phyloP scores from a whole-genome alignment of 2,797 vertebrate genomes.

The Ceryle rudis region DNA sequence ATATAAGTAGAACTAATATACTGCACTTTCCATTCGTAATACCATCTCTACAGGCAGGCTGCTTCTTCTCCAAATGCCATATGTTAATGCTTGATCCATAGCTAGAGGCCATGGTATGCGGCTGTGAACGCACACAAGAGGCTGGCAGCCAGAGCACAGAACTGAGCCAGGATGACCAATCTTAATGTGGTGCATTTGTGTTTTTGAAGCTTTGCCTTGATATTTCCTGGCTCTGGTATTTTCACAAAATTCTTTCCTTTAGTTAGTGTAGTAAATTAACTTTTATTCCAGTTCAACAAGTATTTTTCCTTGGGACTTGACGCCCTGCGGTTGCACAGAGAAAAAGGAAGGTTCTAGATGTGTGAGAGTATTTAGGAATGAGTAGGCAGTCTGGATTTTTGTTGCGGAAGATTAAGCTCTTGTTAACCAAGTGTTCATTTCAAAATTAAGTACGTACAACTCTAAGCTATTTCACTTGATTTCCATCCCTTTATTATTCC shows the following conservation, averaged over 20 bases:
- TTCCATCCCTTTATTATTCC: background rate
- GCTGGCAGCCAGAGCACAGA: background rate
- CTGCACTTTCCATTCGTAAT: background rate
- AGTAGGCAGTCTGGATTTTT: background rate
- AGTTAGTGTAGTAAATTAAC: background rate
- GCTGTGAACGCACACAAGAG: background rate
- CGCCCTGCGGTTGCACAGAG: background rate
- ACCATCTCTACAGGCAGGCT: background rate
- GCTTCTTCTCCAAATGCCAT: background rate
- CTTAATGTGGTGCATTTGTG: rapidly evolving
- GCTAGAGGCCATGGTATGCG: background rate
- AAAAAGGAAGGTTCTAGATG: background rate
- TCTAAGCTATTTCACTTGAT: background rate
- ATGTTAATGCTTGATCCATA: background rate
- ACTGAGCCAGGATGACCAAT: background rate
- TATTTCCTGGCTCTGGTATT: background rate
- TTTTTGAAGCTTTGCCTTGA: background rate
- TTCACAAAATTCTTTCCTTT: background rate
- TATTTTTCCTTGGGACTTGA: background rate
- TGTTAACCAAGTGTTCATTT: background rate
- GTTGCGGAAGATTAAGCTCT: background rate
- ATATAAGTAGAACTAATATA: background rate
- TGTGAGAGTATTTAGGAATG: background rate
- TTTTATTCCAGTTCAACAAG: background rate
- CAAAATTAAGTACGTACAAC: background rate